Evolutionary conservation across 2,888 invertebrate species (phyloP).

Genomic region (Zeuzera pyrina): DNA sequence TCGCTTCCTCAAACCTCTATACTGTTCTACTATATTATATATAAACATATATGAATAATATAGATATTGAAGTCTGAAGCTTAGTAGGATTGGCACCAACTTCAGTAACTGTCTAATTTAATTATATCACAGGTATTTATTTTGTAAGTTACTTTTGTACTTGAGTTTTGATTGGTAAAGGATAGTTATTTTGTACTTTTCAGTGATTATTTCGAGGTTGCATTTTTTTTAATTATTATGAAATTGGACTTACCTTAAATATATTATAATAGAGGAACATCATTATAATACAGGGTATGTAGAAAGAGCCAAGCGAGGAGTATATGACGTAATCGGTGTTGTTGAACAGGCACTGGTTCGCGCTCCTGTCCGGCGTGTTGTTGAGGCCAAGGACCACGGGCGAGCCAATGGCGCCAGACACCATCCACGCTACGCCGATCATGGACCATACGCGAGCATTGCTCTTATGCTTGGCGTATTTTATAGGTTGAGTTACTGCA

Average conservation of each 20-base stretch:
- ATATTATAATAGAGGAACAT: conserved; percentile 97
- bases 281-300: conserved; percentile 98
- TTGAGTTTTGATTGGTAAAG: too few relatives aligned
- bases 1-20: too few relatives aligned
- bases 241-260: conserved; percentile 83
- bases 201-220: too few relatives aligned
- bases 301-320: conserved; percentile 98
- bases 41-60: too few relatives aligned
- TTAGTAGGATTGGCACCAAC: too few relatives aligned
- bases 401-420: conserved; percentile 92
- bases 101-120: too few relatives aligned
- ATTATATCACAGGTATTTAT: too few relatives aligned
- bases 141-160: too few relatives aligned
- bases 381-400: conserved; percentile 97
- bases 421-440: conserved; percentile 95
- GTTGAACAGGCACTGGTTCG: conserved; percentile 94
- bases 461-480: conserved; percentile 99
- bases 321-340: conserved; percentile 98
- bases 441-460: conserved; percentile 94
- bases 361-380: conserved; percentile 87
- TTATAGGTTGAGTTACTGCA: conserved; percentile 98
- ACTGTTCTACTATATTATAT: too few relatives aligned
- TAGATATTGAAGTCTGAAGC: too few relatives aligned
- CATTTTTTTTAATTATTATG: too few relatives aligned
- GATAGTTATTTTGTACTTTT: too few relatives aligned